Percentiles rank a stretch among this genome's conserved stretches.
Evolutionary conservation across 30 jellyfish, hydroid and myxozoan genomes (phyloP).

Genomic region (Chironex yamaguchii): DNA sequence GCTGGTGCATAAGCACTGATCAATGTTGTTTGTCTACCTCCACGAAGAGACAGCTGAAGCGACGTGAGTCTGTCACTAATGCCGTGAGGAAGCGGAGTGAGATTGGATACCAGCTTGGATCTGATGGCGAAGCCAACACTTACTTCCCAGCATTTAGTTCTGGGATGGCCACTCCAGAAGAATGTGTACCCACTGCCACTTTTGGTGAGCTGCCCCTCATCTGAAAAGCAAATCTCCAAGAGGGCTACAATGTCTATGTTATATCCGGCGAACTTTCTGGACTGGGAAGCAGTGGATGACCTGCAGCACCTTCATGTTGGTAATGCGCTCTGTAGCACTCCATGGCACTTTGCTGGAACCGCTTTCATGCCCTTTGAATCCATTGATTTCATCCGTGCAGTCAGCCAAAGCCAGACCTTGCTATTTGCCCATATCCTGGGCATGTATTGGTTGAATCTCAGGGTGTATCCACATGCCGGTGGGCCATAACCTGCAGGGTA

Average conservation of each 20-base stretch:
- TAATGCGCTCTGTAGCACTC: too few species aligned
- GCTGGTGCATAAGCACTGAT: slow-evolving; percentile 12
- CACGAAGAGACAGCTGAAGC: background rate
- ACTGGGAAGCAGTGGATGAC: too few species aligned
- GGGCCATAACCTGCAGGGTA: too few species aligned
- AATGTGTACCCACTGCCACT: background rate
- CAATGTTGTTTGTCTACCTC: background rate
- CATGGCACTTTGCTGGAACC: too few species aligned
- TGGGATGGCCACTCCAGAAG: slow-evolving; percentile 10
- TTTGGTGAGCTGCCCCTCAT: background rate
- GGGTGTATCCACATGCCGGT: too few species aligned
- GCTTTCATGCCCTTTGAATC: too few species aligned
- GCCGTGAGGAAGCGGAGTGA: background rate
- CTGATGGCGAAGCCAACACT: background rate
- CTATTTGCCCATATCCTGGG: too few species aligned
- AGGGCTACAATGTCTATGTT: slow-evolving; percentile 26
- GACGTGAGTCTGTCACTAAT: background rate
- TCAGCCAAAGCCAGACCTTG: too few species aligned
- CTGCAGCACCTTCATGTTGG: too few species aligned
- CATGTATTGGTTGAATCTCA: too few species aligned
- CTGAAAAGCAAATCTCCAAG: slow-evolving; percentile 1
- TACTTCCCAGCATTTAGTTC: background rate
- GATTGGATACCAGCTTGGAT: too few species aligned
- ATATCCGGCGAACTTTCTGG: background rate
- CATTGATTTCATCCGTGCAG: too few species aligned